These are phyloP conservation scores for Sciurus niger DNA, from an alignment of 2,113 vertebrate genomes.

Conservation along the genomic window DNA sequence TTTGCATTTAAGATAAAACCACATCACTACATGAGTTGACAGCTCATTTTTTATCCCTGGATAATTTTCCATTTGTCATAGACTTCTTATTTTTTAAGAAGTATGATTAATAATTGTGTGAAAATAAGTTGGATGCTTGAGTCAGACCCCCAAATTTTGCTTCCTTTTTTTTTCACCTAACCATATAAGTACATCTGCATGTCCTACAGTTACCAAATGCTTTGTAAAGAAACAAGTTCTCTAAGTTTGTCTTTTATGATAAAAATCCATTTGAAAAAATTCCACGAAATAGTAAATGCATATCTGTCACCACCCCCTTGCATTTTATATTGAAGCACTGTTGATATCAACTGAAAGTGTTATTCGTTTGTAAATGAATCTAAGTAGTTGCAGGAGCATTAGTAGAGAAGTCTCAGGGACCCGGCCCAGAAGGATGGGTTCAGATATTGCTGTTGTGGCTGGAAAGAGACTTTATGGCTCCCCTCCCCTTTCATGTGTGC, in stretches of 20 bases:
- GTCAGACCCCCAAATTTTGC: fast-evolving
- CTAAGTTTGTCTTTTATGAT: background rate
- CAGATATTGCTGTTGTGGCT: too few relatives aligned
- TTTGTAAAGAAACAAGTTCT: background rate
- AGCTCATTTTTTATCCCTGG: background rate
- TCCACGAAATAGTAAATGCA: background rate
- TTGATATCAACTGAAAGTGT: background rate
- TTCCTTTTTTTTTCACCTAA: background rate
- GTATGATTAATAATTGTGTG: background rate
- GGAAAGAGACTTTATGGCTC: background rate
- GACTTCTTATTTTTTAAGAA: background rate
- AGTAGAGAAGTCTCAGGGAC: background rate
- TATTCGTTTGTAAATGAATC: background rate
- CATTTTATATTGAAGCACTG: background rate
- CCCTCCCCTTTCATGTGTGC: too few relatives aligned
- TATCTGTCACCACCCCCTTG: background rate
- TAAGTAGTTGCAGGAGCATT: background rate
- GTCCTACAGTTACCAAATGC: background rate
- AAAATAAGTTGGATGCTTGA: background rate
- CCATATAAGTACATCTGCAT: background rate
- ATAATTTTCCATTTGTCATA: background rate
- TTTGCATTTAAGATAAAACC: background rate
- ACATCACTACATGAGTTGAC: background rate
- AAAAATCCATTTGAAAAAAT: background rate
- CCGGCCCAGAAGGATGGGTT: too few relatives aligned